Percentiles rank a stretch among this genome's conserved stretches.
phyloP scores from a whole-genome alignment of 2,113 vertebrate species.

The Gallinago paraguaiae region DNA sequence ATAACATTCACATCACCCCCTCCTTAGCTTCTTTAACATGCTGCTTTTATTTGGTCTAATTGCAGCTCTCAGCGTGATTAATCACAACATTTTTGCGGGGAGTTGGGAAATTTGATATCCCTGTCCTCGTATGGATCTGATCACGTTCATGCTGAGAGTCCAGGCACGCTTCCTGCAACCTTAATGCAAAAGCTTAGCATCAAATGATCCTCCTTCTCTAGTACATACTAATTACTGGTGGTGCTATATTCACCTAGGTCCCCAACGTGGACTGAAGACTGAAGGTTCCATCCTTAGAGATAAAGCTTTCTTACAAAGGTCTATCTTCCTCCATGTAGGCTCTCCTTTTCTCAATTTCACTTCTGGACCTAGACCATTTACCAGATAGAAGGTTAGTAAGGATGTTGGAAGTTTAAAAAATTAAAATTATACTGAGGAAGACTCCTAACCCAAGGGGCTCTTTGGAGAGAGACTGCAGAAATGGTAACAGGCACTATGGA shows the following conservation, averaged over 20 bases:
- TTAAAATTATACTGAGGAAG: background rate
- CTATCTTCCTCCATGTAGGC: background rate
- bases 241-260: background rate
- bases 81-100: conserved; percentile 43
- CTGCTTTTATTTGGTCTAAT: conserved; percentile 61
- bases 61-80: conserved; percentile 33
- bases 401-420: background rate
- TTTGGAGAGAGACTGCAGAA: background rate
- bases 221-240: background rate
- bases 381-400: background rate
- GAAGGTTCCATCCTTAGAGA: background rate
- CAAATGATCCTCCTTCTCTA: background rate
- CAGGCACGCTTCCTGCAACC: conserved; percentile 15
- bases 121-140: conserved; percentile 44
- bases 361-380: background rate
- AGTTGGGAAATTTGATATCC: conserved; percentile 33
- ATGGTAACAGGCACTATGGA: background rate
- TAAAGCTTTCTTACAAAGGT: background rate
- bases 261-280: background rate
- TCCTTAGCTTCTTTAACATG: conserved; percentile 8
- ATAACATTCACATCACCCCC: conserved; percentile 17
- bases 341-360: background rate
- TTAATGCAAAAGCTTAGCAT: background rate
- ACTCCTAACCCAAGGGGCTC: background rate
- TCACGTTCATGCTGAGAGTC: conserved; percentile 3